These are phyloP conservation scores for Prochilodus magdalenae DNA, from an alignment of 2,113 vertebrate genomes.

Conservation along the genomic window DNA sequence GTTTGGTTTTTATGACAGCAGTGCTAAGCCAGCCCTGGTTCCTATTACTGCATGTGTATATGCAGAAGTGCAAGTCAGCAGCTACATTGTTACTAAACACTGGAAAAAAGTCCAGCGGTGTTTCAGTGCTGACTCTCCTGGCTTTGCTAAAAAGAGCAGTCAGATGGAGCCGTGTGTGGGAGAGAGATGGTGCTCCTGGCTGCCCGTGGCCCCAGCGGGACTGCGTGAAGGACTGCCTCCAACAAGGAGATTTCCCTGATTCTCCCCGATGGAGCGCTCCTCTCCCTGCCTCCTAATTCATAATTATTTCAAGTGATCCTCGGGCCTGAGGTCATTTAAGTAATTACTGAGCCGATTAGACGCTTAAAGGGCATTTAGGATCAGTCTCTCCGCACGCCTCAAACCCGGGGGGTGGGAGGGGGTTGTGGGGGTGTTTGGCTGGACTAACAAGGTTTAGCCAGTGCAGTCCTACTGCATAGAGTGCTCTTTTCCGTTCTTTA, in stretches of 20 bases:
- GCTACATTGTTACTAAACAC: neutral
- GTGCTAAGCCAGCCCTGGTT: neutral
- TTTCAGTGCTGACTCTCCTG: neutral
- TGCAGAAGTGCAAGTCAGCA: neutral
- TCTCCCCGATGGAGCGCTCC: conserved; percentile 50
- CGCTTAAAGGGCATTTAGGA: conserved; percentile 62
- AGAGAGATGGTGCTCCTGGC: neutral
- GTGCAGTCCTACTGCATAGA: conserved; percentile 15
- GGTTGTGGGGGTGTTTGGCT: conserved; percentile 43
- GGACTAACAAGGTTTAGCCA: conserved; percentile 57
- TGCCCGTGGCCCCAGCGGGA: conserved; percentile 38
- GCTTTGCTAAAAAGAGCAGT: conserved; percentile 20
- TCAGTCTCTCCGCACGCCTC: conserved; percentile 47
- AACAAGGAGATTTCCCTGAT: conserved; percentile 54
- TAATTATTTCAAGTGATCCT: conserved; percentile 64
- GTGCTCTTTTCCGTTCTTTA: conserved; percentile 33
- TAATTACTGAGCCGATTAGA: conserved; percentile 67
- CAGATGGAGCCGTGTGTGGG: conserved; percentile 29
- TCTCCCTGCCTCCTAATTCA: conserved; percentile 58
- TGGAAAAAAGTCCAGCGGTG: neutral
- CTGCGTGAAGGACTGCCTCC: conserved; percentile 51
- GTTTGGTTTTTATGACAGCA: neutral
- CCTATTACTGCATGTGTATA: neutral
- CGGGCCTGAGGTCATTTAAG: conserved; percentile 63
- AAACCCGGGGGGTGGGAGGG: conserved; percentile 41